Base-by-base conservation (phyloP, 2,888 invertebrate species). In the Pomacea canaliculata region DNA sequence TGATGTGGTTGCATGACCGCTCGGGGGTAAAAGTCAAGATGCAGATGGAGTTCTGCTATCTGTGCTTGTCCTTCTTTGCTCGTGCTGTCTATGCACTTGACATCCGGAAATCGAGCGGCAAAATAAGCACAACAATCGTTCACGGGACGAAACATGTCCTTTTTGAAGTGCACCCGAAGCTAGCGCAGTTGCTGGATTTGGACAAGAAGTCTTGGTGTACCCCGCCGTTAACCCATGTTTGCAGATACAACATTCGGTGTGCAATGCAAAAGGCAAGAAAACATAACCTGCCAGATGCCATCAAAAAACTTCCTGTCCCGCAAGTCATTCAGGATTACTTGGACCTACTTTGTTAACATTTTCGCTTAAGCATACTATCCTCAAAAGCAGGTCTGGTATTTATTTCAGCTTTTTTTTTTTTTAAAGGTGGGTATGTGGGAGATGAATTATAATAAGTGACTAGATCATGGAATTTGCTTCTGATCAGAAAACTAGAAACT, bases 241-340 rank as follows among this genome's bases (percentile, higher is more conserved):
- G 74, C 51, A 56, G 74, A 16, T 74, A n/a, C 62, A 60, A 27
- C 74, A 74, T 74, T 8, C 59, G 74, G 27, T 9, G 60, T n/a
- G 69, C 74, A 0, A 8, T 74, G 60, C n/a, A 13, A 18, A 13
- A 27, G 18, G 74, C 74, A 5, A 56, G 74, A 8, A 69, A 12
- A 59, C 48, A 68, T 10, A 27, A 46, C 8, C 27, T 74, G 9
- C 49, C 74, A 4, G n/a, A 49, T 18, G 74, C 62, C 18, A 13
- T 73, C n/a, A 27, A 49, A 2, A n/a, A 23, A 8, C 51, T 73
- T 9, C 67, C 63, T 63, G 27, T 63, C 27, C 63, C 63, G 9
- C 19, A 27, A 27, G n/a, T 63, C 19, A 27, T 63, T 27, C 19
- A 63, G 63, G 9, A 19, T 19, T 63, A 13, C 18, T 19, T 63